phyloP scores from a whole-genome alignment of 2,888 invertebrate genomes.

The Toxonevra muliebris region DNA sequence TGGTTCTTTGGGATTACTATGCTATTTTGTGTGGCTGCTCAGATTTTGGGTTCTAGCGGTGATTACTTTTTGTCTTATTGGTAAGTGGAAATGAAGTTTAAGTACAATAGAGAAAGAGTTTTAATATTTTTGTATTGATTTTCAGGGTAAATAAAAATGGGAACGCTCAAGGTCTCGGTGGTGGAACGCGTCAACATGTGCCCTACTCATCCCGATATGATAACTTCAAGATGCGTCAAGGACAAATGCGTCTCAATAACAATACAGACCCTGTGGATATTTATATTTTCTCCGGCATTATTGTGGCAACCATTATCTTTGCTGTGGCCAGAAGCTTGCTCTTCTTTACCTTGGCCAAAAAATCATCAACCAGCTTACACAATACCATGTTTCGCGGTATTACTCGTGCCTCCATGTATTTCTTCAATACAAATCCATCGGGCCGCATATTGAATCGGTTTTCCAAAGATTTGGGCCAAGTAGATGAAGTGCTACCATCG shows the following conservation, averaged over 20 bases:
- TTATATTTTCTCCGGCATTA: slow-evolving; percentile 67
- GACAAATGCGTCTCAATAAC: slow-evolving; percentile 30
- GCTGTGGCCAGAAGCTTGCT: slow-evolving; percentile 62
- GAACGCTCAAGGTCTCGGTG: slow-evolving; percentile 15
- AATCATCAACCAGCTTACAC: slow-evolving; percentile 81
- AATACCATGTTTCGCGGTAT: slow-evolving; percentile 84
- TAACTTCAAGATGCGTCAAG: not conserved
- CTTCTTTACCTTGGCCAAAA: slow-evolving; percentile 72
- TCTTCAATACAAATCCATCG: slow-evolving; percentile 88
- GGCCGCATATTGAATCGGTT: slow-evolving; percentile 87
- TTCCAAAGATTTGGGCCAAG: slow-evolving; percentile 83
- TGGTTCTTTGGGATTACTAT: slow-evolving; percentile 70
- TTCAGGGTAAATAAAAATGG: slow-evolving; percentile 57
- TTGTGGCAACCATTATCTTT: slow-evolving; percentile 62
- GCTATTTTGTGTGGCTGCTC: slow-evolving; percentile 73
- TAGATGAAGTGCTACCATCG: slow-evolving; percentile 65
- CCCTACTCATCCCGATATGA: not conserved
- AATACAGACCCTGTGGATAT: slow-evolving; percentile 58
- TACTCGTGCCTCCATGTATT: slow-evolving; percentile 81
- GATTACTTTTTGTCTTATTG: slow-evolving; percentile 85
- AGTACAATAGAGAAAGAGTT: not conserved
- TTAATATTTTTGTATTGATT: not conserved
- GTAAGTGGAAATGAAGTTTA: slow-evolving; percentile 55
- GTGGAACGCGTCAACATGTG: not conserved
- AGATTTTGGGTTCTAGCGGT: slow-evolving; percentile 75